Percentiles rank a stretch among this genome's conserved stretches.
Conservation (phyloP, 2,113 vertebrate species). For the Marcusenius ussheri region DNA sequence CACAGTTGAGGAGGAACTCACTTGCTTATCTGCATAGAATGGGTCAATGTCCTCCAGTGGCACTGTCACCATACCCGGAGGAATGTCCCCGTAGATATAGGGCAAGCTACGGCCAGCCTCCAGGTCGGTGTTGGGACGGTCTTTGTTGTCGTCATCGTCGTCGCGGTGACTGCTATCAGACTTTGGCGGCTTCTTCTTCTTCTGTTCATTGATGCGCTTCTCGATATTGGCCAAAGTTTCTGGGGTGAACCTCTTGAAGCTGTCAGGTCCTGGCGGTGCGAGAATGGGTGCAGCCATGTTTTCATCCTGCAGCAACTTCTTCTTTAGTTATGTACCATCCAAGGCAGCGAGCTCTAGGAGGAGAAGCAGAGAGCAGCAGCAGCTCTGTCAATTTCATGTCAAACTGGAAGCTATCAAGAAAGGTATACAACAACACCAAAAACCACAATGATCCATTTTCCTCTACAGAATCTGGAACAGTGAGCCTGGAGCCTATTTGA, state of each 20-base stretch:
- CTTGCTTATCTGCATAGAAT: conserved; percentile 92
- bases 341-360: conserved; percentile 70
- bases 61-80: conserved; percentile 69
- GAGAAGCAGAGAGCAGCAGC: conserved; percentile 37
- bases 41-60: conserved; percentile 97
- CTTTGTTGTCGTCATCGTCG: conserved; percentile 85
- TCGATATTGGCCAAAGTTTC: conserved; percentile 92
- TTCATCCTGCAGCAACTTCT: conserved; percentile 95
- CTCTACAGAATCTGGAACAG: not conserved
- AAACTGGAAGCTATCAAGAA: not conserved
- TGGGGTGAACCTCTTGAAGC: conserved; percentile 89
- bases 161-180: conserved; percentile 88
- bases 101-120: conserved; percentile 93
- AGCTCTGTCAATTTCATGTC: conserved; percentile 12
- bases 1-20: conserved; percentile 62
- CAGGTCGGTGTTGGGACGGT: conserved; percentile 89
- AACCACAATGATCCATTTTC: not conserved
- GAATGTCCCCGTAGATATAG: conserved; percentile 96
- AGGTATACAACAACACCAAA: not conserved
- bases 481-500: not conserved
- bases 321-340: conserved; percentile 72
- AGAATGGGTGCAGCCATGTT: conserved; percentile 96
- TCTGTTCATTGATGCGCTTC: conserved; percentile 82
- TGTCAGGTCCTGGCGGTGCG: conserved; percentile 95
- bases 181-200: conserved; percentile 90